Base-by-base conservation (phyloP, 30 jellyfish, hydroid and myxozoan genomes). In the Morbakka virulenta region DNA sequence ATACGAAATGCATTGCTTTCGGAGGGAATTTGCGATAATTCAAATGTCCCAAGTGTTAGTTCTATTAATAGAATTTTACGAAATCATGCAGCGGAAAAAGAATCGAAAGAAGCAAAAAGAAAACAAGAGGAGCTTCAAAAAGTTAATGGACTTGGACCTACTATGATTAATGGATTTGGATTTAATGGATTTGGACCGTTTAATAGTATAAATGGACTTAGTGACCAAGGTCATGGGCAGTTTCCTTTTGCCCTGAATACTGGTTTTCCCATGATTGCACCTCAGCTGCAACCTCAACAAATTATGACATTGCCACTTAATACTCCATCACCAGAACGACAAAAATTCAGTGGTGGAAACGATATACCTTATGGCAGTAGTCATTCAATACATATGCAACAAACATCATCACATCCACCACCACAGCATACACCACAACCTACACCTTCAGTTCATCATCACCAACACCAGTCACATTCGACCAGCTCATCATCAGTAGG, bases 51-150 rank as follows among this genome's bases (percentile, higher is more conserved):
- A 2, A 83, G 96, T 69, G 98, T 90, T 4, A 90, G 98, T 69
- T 90, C 98, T n/a, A 90, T 90, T 26, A 90, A 90, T 57, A 79
- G 98, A 32, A 90, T 90, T 13, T 63, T 90, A 35, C 92, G 98
- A 35, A 90, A 90, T 81, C 98, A 90, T 67, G 98, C 98, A 2
- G 98, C 98, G 33, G 98, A 90, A 67, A 90, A 90, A 50, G 98
- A 90, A 51, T 84, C 98, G 62, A 90, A 90, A 52, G 98, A 90
- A 66, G 98, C 98, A 47, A 90, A 90, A 41, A 81, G 89, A 32
- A 90, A 90, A 57, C 98, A 90, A 31, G 98, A 90, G 69, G 98
- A 90, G 69, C 83, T 90, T 48, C 96, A 84, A 63, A 90, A 90
- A 79, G 93, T 84, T 62, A 90, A 90, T 50, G 94, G 96, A 50